Conservation (phyloP, 1,140 invertebrate genomes). For the Leguminivora glycinivorella region DNA sequence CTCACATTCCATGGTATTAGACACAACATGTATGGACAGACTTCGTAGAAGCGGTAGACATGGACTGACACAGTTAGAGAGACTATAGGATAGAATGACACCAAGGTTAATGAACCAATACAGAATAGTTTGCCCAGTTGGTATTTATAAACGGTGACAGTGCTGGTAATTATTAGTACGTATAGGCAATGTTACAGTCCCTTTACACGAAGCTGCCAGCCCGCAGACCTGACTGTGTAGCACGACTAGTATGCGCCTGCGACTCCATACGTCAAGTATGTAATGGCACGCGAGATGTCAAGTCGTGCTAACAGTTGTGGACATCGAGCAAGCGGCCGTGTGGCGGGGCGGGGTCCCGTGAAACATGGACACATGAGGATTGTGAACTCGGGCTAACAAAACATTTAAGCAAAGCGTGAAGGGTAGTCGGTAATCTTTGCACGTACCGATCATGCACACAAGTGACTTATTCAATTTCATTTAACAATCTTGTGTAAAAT, state of each 20-base stretch:
- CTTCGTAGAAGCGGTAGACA: conserved; percentile 1
- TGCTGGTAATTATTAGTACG: conserved; percentile 17
- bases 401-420: conserved; percentile 24
- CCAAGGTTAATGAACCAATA: conserved; percentile 23
- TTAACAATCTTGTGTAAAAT: background rate
- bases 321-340: background rate
- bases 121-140: background rate
- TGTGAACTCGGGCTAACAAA: conserved; percentile 11
- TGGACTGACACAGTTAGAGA: conserved; percentile 22
- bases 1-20: conserved; percentile 10
- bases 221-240: background rate
- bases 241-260: too few species aligned
- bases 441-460: background rate
- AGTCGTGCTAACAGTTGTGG: too few species aligned
- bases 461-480: background rate
- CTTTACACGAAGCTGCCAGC: background rate
- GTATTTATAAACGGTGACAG: conserved; percentile 6
- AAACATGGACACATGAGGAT: conserved; percentile 9
- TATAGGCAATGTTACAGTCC: background rate
- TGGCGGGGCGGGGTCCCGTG: conserved; percentile 4
- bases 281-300: too few species aligned
- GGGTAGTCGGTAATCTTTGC: conserved; percentile 2
- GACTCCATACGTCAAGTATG: too few species aligned
- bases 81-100: conserved; percentile 14
- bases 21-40: conserved; percentile 7